These are phyloP conservation scores for Elanus axillaris DNA, from an alignment of 2,113 vertebrate species.

Conservation along the genomic window DNA sequence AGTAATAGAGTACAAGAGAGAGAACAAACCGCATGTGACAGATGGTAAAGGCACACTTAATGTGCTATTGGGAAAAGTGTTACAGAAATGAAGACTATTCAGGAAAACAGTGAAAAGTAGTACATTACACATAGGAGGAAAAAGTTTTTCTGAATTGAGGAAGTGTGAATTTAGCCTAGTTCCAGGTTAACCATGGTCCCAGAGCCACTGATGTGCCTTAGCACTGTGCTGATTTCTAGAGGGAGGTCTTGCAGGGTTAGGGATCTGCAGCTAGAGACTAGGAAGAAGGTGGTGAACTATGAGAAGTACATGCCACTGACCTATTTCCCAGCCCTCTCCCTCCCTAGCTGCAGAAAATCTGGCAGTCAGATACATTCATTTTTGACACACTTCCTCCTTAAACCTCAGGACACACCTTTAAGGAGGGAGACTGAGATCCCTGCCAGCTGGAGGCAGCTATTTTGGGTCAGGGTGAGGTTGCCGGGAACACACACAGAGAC, in stretches of 20 bases:
- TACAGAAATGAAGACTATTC: background rate
- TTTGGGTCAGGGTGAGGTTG: background rate
- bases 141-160: constrained; percentile 30
- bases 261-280: background rate
- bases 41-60: background rate
- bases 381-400: background rate
- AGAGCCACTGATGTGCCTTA: background rate
- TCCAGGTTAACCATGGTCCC: background rate
- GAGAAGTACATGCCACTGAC: background rate
- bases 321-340: background rate
- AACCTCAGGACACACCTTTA: background rate
- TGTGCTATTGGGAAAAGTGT: background rate
- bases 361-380: background rate
- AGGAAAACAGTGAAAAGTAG: background rate
- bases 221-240: background rate
- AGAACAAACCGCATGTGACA: background rate
- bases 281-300: background rate
- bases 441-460: background rate
- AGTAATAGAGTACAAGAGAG: background rate
- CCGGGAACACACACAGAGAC: background rate
- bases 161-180: constrained; percentile 32
- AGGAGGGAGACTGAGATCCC: background rate
- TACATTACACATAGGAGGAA: constrained; percentile 33
- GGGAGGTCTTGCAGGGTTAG: background rate
- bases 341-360: background rate